Evolutionary conservation across 2,888 invertebrate species (phyloP).

Genomic region (Chouioia cunea): DNA sequence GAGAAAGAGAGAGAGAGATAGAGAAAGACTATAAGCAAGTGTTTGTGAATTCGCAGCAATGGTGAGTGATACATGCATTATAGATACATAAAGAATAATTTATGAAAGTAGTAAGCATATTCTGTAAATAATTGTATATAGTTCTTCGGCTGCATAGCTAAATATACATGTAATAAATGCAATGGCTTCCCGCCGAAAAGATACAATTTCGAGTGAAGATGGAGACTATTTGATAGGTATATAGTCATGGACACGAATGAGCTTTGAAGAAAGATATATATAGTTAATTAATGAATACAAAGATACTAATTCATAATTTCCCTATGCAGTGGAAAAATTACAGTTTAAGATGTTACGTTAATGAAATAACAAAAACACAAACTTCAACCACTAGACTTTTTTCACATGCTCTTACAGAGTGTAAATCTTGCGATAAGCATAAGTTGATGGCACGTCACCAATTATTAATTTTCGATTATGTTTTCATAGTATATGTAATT

Average conservation of each 20-base stretch:
- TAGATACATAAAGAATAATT: constrained; percentile 37
- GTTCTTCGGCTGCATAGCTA: constrained; percentile 33
- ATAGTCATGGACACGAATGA: not conserved
- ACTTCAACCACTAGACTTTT: constrained; percentile 9
- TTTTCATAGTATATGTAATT: constrained; percentile 49
- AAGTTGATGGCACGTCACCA: constrained; percentile 7
- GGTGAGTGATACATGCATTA: constrained; percentile 44
- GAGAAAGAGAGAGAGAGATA: constrained; percentile 6
- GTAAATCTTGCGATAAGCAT: not conserved
- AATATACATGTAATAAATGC: constrained; percentile 34
- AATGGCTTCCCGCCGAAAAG: constrained; percentile 22
- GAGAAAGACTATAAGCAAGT: constrained; percentile 37
- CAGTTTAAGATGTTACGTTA: not conserved
- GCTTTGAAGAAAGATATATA: constrained; percentile 27
- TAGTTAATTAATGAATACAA: not conserved
- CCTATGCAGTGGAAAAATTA: not conserved
- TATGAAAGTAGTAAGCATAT: constrained; percentile 45
- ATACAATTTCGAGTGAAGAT: constrained; percentile 20
- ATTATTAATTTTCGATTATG: constrained; percentile 46
- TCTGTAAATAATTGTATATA: constrained; percentile 47
- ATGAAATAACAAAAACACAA: too few relatives aligned
- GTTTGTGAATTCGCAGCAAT: constrained; percentile 41
- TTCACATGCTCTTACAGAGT: constrained; percentile 23
- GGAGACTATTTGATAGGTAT: constrained; percentile 6
- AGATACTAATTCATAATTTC: not conserved